Conservation (phyloP, 2,113 vertebrate genomes). For the Pycnonotus jocosus region DNA sequence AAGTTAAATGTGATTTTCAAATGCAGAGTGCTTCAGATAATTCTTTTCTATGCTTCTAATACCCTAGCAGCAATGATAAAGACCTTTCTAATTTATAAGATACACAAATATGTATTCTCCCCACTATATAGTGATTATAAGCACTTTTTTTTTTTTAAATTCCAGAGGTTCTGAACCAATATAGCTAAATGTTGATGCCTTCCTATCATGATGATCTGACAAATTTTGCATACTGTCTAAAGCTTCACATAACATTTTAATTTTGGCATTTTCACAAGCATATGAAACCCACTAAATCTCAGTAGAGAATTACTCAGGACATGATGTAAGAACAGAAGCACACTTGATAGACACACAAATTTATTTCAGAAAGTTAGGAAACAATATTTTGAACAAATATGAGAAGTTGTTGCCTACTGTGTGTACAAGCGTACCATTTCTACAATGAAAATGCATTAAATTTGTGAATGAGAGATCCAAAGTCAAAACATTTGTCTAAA, state of each 20-base stretch:
- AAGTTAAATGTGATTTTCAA: slow-evolving; percentile 28
- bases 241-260: background rate
- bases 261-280: background rate
- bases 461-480: background rate
- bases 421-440: background rate
- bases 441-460: background rate
- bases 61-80: background rate
- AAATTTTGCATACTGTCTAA: background rate
- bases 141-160: background rate
- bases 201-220: background rate
- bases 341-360: background rate
- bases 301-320: background rate
- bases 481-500: background rate
- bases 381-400: background rate
- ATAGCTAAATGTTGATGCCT: background rate
- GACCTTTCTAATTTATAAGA: background rate
- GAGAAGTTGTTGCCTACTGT: background rate
- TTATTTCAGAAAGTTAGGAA: background rate
- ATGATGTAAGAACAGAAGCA: background rate
- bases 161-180: background rate
- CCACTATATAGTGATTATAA: background rate
- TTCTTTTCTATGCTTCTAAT: background rate
- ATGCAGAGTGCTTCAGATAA: slow-evolving; percentile 3
- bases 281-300: background rate
- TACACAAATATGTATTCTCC: background rate